Evolutionary conservation across 1,140 invertebrate species (phyloP), one percentile per base, ranked within the genome.

Genomic region (Pseudobourletiella spinata): DNA sequence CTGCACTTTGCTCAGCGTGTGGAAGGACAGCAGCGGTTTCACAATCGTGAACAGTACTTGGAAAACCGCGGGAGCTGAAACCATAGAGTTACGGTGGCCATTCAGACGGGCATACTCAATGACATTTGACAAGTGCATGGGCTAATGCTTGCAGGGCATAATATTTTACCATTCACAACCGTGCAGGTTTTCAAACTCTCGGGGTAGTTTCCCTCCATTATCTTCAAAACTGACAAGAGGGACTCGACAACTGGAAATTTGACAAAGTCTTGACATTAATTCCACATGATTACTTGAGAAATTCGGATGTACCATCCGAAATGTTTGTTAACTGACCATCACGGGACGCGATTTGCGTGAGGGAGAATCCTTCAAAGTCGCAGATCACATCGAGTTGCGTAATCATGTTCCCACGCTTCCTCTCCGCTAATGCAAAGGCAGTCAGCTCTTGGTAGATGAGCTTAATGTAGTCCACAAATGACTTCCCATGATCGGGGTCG

Each of bases 21-120:
- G 87, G 66, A 93, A 90, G 69, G 91, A 86, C 68, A 96, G 81
- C 65, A 95, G 88, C 66, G 87, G 91, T 72, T 92, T 91, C 0
- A 88, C 79, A 2, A 95, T 79, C 18, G 87, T 85, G 74, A 89
- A 96, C 0, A 88, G 85, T 42, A 95, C 78, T 0, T 88, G 82
- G 73, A 95, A 95, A 24, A 95, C 50, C n/a, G 50, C 29, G 14
- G 50, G 26, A 6, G 24, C n/a, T n/a, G n/a, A n/a, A n/a, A n/a
- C n/a, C n/a, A n/a, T n/a, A n/a, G n/a, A n/a, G n/a, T n/a, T n/a
- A n/a, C n/a, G n/a, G n/a, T n/a, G n/a, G n/a, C n/a, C n/a, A n/a
- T n/a, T n/a, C n/a, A n/a, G n/a, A n/a, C n/a, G n/a, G n/a, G n/a
- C n/a, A n/a, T n/a, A n/a, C n/a, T n/a, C n/a, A n/a, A n/a, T n/a